Evolutionary conservation across 2,797 vertebrate species (phyloP), one percentile per base, ranked within the genome.

Genomic region (Macroramphosus scolopax): DNA sequence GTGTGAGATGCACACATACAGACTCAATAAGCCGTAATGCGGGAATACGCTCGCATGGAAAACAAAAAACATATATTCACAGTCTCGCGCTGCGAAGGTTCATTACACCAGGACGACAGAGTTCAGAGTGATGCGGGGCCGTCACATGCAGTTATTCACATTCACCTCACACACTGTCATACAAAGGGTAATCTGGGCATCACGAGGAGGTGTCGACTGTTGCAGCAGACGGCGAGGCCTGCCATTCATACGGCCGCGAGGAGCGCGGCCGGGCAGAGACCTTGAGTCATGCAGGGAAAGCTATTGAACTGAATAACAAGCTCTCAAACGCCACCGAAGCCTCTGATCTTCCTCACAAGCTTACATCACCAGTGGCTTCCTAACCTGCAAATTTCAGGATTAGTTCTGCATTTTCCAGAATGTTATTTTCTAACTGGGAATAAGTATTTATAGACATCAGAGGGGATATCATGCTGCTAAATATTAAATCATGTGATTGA

Each of bases 231-330:
- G 53, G 37, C 29, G 33, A 25, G 18, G 51, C 30, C 63, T 67
- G 56, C 35, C 62, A 70, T 77, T 71, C 71, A 72, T 57, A 47
- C 59, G 54, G 43, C 51, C 31, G 8, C 13, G 33, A 63, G 54
- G 50, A 57, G 49, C 36, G 56, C 28, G 45, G 63, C 63, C 43
- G 52, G 52, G 50, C 36, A 42, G 26, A 67, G 36, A 47, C 41
- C 45, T n/a, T n/a, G n/a, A n/a, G n/a, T n/a, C n/a, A n/a, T n/a
- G n/a, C n/a, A n/a, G n/a, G n/a, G n/a, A n/a, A n/a, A n/a, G n/a
- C n/a, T n/a, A n/a, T 57, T 65, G 68, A 76, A 71, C 61, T 68
- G 47, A 79, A 61, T 55, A 75, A 68, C 51, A 34, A 58, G 38
- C 49, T 31, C 61, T 47, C 50, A 46, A 50, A 66, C 5, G 33